Base-by-base conservation (phyloP, 2,888 invertebrate genomes). In the Campoplex capitator region DNA sequence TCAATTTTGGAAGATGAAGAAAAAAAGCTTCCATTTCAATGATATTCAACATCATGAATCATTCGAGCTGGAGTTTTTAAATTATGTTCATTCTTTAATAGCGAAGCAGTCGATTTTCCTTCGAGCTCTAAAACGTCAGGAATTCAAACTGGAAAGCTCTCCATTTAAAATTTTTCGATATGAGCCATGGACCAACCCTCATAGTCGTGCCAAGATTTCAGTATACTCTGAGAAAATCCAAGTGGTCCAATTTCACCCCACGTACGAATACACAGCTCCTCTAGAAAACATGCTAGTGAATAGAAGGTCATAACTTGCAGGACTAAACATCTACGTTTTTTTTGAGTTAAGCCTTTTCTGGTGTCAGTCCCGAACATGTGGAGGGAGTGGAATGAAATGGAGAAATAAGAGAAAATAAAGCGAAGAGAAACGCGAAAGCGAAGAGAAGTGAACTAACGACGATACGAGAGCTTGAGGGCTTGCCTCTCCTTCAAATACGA, bases 401-500 rank as follows among this genome's bases (percentile, higher is more conserved):
- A 42, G 75, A 75, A 74, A 42, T n/a, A 35, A 35, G 56, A 76
- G 65, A 80, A 58, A 75, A 83, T 74, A 65, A 65, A 51, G 35
- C 35, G 51, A 70, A 70, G 45, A 35, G 54, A 56, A 75, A 73
- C 35, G 56, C 51, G 51, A 11, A 42, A 58, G n/a, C 56, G 62
- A 62, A 73, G 70, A 35, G 54, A 73, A 65, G 73, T 38, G 48
- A 67, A 79, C 75, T 83, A 79, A 83, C 78, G 79, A 79, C 78
- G 83, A 83, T 87, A 70, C 84, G 78, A 79, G 82, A 58, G 84
- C 84, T 79, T 74, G 70, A 82, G 82, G 82, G 81, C 73, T 78
- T 32, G 56, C 45, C 16, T 65, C 56, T 77, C 48, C 86, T 86
- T 81, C 86, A 75, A 82, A 88, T 88, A 82, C 86, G 79, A 84